Conservation (phyloP, 2,113 vertebrate genomes). For the Anseranas semipalmata region DNA sequence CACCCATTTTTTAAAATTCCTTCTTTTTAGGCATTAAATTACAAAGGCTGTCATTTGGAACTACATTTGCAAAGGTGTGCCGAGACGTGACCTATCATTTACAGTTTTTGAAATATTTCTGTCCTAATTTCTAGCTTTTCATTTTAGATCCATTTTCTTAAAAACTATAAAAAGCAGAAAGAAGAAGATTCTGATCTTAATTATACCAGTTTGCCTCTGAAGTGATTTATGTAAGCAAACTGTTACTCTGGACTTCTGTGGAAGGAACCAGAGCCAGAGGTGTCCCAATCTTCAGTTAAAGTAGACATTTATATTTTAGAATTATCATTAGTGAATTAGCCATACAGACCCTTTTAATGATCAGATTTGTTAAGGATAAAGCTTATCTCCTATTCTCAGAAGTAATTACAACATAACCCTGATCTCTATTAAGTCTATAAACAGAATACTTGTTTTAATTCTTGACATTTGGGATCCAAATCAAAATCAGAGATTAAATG, state of each 20-base stretch:
- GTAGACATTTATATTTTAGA: background rate
- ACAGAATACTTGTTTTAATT: conserved; percentile 52
- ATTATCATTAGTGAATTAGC: conserved; percentile 13
- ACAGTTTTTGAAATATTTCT: background rate
- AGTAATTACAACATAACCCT: conserved; percentile 21
- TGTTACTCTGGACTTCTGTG: background rate
- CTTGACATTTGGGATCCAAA: conserved; percentile 30
- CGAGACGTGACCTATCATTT: background rate
- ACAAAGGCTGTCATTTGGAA: background rate
- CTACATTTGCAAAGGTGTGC: background rate
- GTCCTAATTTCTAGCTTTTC: background rate
- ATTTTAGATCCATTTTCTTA: background rate
- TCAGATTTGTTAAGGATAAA: conserved; percentile 14
- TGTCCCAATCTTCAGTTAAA: background rate
- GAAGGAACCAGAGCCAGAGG: background rate
- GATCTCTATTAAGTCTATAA: conserved; percentile 42
- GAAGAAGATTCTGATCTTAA: background rate
- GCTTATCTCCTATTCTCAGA: conserved; percentile 32
- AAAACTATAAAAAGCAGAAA: background rate
- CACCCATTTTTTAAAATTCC: background rate
- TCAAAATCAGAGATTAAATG: conserved; percentile 41
- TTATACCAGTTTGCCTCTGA: background rate
- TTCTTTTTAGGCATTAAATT: background rate
- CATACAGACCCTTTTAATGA: background rate
- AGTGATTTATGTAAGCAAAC: background rate